phyloP scores from a whole-genome alignment of 2,888 invertebrate species.

The Cerceris rybyensis region DNA sequence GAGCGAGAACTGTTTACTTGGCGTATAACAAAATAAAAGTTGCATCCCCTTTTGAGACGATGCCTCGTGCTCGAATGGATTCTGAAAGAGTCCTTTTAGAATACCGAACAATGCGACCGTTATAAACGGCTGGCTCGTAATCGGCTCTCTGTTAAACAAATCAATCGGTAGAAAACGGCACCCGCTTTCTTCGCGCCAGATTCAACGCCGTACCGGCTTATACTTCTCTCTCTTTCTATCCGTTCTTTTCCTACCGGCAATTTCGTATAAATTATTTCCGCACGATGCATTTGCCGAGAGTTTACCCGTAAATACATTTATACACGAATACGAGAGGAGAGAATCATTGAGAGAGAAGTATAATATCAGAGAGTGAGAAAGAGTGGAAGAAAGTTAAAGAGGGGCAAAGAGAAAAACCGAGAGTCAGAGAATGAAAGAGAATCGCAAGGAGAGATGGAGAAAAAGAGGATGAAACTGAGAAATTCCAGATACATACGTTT shows the following conservation, averaged over 20 bases:
- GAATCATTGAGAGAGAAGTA: no score
- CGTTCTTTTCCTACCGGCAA: constrained; percentile 11
- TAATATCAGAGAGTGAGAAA: no score
- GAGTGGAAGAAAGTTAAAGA: no score
- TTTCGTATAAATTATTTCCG: constrained; percentile 39
- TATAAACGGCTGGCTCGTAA: constrained; percentile 28
- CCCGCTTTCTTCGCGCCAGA: neutral
- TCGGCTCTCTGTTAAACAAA: constrained; percentile 37
- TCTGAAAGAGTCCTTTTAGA: neutral
- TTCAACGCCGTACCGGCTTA: constrained; percentile 38
- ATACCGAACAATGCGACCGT: constrained; percentile 11
- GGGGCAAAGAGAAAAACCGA: no score
- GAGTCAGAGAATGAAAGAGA: no score
- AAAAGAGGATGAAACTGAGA: no score
- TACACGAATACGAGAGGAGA: neutral
- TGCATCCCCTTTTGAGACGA: constrained; percentile 14
- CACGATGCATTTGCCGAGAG: neutral
- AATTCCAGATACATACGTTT: neutral
- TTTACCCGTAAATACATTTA: constrained; percentile 19
- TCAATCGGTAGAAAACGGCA: constrained; percentile 40
- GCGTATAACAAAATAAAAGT: constrained; percentile 14
- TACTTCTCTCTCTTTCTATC: constrained; percentile 56
- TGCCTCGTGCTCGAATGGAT: constrained; percentile 5
- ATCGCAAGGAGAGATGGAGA: no score
- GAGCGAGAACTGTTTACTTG: constrained; percentile 12